Conservation (phyloP, 1,140 invertebrate species). For the Drosophila prosaltans region DNA sequence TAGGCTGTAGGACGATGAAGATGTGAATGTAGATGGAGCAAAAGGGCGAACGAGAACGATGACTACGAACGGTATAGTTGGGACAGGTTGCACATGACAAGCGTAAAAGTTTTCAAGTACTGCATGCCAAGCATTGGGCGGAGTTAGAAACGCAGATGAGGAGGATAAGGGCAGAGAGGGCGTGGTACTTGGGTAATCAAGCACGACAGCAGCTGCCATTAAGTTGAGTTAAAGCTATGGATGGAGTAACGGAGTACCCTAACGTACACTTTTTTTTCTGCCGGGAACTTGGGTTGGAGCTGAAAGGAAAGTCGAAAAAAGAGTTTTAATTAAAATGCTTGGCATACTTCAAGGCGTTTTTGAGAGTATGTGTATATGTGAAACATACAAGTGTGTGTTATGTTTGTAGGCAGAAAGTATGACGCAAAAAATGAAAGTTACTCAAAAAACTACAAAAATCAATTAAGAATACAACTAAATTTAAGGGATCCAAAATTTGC, state of each 20-base stretch:
- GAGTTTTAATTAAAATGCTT: slow-evolving; percentile 75
- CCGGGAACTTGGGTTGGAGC: neutral
- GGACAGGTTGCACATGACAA: slow-evolving; percentile 77
- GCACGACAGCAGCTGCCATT: slow-evolving; percentile 78
- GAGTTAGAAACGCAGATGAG: neutral
- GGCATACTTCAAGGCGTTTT: slow-evolving; percentile 68
- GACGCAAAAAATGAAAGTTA: neutral
- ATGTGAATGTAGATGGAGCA: slow-evolving; percentile 3
- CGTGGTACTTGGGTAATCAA: slow-evolving; percentile 65
- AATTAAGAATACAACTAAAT: slow-evolving; percentile 11
- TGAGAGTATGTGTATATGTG: slow-evolving; percentile 18
- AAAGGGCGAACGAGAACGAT: slow-evolving; percentile 33
- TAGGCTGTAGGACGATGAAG: slow-evolving; percentile 59
- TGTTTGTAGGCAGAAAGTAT: slow-evolving; percentile 37
- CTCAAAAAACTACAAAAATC: slow-evolving; percentile 24
- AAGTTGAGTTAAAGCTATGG: slow-evolving; percentile 71
- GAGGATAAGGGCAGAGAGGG: neutral
- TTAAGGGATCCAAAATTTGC: neutral
- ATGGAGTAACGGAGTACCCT: slow-evolving; percentile 29
- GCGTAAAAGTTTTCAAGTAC: slow-evolving; percentile 73
- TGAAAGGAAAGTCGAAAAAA: slow-evolving; percentile 32
- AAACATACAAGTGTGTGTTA: slow-evolving; percentile 24
- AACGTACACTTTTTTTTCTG: slow-evolving; percentile 21
- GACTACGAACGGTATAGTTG: slow-evolving; percentile 57
- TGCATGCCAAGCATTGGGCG: slow-evolving; percentile 27